phyloP scores from a whole-genome alignment of 1,140 invertebrate genomes.

The Streblospio benedicti region DNA sequence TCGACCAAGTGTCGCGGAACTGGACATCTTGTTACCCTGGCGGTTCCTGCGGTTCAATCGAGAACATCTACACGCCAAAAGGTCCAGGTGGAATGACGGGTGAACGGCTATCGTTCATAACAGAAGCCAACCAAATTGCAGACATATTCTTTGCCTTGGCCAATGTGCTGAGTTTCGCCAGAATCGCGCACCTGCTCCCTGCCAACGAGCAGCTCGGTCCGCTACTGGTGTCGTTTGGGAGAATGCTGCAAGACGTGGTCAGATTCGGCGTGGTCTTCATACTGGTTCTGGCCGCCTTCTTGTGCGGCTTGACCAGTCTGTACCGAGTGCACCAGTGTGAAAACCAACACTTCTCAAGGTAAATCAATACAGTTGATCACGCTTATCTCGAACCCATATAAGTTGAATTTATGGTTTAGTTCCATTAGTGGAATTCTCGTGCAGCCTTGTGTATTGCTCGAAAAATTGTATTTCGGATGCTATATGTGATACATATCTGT shows the following conservation, averaged over 20 bases:
- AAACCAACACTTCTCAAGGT: slow-evolving; percentile 9
- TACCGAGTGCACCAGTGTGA: slow-evolving; percentile 26
- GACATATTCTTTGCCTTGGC: slow-evolving; percentile 30
- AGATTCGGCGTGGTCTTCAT: slow-evolving; percentile 91
- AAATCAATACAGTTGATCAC: too few species aligned
- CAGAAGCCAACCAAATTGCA: slow-evolving; percentile 25
- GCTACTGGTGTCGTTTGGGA: slow-evolving; percentile 70
- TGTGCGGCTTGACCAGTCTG: slow-evolving; percentile 58
- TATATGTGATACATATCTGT: too few species aligned
- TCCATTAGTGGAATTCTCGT: too few species aligned
- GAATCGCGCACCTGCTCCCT: slow-evolving; percentile 32
- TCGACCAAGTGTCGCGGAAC: not conserved
- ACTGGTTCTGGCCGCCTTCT: slow-evolving; percentile 79
- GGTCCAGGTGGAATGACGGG: not conserved
- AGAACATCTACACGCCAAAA: slow-evolving; percentile 22
- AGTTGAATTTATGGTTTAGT: too few species aligned
- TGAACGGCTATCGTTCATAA: slow-evolving; percentile 3
- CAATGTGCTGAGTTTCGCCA: slow-evolving; percentile 26
- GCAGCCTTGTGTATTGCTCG: too few species aligned
- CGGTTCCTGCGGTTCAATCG: slow-evolving; percentile 19
- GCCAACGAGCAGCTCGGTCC: slow-evolving; percentile 32
- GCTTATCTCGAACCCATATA: too few species aligned
- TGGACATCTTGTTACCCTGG: slow-evolving; percentile 22
- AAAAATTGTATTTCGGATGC: too few species aligned
- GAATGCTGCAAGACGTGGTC: slow-evolving; percentile 87